Percentiles rank a stretch among this genome's conserved stretches.
Conservation (phyloP, 2,797 vertebrate species). For the Cirrhinus molitorella region DNA sequence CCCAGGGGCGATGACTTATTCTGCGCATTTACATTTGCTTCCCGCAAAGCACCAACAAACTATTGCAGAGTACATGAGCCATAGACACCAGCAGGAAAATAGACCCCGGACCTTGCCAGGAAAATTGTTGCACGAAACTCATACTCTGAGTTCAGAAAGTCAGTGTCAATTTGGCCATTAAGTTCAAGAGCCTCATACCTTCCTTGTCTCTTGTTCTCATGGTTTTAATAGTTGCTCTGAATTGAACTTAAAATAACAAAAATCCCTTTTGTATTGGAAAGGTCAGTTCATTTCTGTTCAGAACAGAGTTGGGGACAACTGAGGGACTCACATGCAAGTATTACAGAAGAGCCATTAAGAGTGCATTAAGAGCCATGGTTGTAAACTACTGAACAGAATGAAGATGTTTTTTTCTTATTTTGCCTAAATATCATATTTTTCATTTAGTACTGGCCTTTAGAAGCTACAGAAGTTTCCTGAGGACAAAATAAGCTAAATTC, state of each 20-base stretch:
- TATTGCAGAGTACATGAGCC: conserved; percentile 13
- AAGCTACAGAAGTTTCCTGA: no score
- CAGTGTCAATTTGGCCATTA: neutral
- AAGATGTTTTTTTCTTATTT: no score
- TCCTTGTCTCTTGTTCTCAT: neutral
- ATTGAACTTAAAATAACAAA: neutral
- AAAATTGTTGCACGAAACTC: neutral
- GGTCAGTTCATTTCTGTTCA: no score
- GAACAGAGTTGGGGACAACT: no score
- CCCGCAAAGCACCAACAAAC: neutral
- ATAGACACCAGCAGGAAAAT: conserved; percentile 33
- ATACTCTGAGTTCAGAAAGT: conserved; percentile 17
- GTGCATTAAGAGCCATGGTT: no score
- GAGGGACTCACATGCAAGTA: no score
- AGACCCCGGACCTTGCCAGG: neutral
- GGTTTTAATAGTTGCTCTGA: neutral
- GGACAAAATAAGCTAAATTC: no score
- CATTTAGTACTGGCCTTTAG: no score
- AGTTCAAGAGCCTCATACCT: neutral
- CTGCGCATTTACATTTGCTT: conserved; percentile 39
- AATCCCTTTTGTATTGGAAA: neutral
- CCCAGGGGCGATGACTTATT: conserved; percentile 8
- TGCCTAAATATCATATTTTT: no score
- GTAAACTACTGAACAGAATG: no score
- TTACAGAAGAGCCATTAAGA: no score